A percentile compares a stretch with the other conserved stretches of the same genome.
phyloP scores from a whole-genome alignment of 2,797 vertebrate species.

The Sebastes taczanowskii region DNA sequence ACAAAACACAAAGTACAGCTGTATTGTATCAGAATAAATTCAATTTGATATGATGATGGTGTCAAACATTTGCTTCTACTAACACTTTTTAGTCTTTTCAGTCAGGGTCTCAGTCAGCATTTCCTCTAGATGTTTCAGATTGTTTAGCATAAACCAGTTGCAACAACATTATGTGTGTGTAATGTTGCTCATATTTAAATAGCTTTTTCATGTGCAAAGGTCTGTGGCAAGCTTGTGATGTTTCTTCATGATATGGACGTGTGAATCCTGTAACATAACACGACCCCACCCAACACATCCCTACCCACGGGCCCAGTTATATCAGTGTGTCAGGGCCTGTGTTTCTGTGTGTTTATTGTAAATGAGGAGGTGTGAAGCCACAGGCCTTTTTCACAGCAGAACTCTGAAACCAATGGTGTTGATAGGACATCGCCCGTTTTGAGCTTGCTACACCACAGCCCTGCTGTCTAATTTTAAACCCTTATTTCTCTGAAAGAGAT shows the following conservation, averaged over 20 bases:
- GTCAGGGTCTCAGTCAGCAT: background rate
- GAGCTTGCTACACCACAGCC: conserved; percentile 11
- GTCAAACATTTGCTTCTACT: background rate
- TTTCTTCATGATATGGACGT: conserved; percentile 31
- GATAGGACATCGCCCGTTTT: background rate
- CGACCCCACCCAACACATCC: conserved; percentile 64
- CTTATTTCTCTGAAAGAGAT: conserved; percentile 12
- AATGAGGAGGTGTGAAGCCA: conserved; percentile 73
- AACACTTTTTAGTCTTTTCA: background rate
- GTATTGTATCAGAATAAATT: background rate
- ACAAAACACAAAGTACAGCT: background rate
- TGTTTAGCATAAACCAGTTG: background rate
- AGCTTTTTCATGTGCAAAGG: background rate
- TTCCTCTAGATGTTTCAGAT: background rate
- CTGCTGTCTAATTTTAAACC: conserved; percentile 30
- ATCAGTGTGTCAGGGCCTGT: background rate
- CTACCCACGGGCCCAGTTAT: conserved; percentile 6
- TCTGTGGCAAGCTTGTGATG: conserved; percentile 8
- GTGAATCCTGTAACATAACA: conserved; percentile 57
- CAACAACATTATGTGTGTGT: background rate
- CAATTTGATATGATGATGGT: background rate
- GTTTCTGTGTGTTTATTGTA: conserved; percentile 23
- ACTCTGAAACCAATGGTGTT: conserved; percentile 36
- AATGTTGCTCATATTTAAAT: background rate
- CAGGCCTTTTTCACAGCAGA: conserved; percentile 45